These are phyloP conservation scores for Urocitellus parryii DNA, from an alignment of 2,113 vertebrate species.

Conservation along the genomic window DNA sequence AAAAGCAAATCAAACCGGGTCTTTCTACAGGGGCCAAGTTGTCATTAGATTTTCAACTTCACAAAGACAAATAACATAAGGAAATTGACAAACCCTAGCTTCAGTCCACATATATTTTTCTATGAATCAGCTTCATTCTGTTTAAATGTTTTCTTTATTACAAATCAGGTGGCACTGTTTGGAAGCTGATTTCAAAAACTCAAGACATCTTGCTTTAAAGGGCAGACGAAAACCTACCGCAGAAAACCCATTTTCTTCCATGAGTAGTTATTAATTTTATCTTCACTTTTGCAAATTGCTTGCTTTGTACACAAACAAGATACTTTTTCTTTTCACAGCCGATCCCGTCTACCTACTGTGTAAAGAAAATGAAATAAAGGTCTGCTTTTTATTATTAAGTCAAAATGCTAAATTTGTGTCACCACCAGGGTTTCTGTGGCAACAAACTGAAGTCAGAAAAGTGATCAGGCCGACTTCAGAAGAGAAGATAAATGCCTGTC, in stretches of 20 bases:
- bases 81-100: neutral
- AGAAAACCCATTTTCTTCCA: slow-evolving; percentile 1
- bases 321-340: neutral
- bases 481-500: neutral
- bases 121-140: neutral
- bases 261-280: slow-evolving; percentile 10
- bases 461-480: neutral
- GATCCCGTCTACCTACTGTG: neutral
- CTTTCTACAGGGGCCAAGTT: neutral
- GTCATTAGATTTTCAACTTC: neutral
- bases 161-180: neutral
- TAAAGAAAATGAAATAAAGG: slow-evolving; percentile 57
- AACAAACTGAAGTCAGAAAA: slow-evolving; percentile 54
- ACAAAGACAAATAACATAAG: slow-evolving; percentile 13
- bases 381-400: slow-evolving; percentile 32
- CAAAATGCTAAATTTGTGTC: slow-evolving; percentile 34
- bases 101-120: neutral
- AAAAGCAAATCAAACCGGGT: neutral
- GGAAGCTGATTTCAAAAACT: slow-evolving; percentile 12
- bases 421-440: slow-evolving; percentile 48
- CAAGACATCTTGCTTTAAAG: slow-evolving; percentile 30
- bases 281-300: slow-evolving; percentile 41
- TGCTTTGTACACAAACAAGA: slow-evolving; percentile 49
- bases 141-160: neutral
- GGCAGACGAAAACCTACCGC: neutral